phyloP scores from a whole-genome alignment of 2,113 vertebrate genomes.

The Dasyornis broadbenti region DNA sequence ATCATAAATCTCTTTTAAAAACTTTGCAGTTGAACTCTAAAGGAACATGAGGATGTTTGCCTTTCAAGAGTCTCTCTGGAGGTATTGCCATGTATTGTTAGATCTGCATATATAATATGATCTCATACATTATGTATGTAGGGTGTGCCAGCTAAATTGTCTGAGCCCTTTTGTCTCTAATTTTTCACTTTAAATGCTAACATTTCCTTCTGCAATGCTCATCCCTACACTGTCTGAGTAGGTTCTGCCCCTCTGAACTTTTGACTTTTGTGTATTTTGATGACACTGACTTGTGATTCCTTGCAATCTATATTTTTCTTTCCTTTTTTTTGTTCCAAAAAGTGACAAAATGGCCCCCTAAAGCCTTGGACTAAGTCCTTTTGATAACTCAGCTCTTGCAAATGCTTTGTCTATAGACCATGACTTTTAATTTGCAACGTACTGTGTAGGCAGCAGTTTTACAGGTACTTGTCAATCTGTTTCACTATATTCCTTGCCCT shows the following conservation, averaged over 20 bases:
- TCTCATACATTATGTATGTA: not conserved
- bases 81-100: not conserved
- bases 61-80: not conserved
- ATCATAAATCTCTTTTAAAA: not conserved
- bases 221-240: not conserved
- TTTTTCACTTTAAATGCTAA: not conserved
- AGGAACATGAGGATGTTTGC: not conserved
- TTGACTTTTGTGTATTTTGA: not conserved
- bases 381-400: constrained; percentile 4
- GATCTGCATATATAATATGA: not conserved
- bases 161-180: not conserved
- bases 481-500: not conserved
- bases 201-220: not conserved
- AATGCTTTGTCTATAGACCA: not conserved
- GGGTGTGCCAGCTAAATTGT: not conserved
- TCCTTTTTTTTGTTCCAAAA: not conserved
- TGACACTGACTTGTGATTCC: not conserved
- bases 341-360: not conserved
- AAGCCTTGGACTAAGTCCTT: not conserved
- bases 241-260: not conserved
- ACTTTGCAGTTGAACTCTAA: not conserved
- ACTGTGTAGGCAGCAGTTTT: constrained; percentile 21
- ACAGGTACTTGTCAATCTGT: not conserved
- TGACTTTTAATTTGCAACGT: constrained; percentile 21
- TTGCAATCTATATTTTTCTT: not conserved